Percentiles rank a stretch among this genome's conserved stretches.
phyloP scores from a whole-genome alignment of 2,797 vertebrate genomes.

The Xenops minutus region DNA sequence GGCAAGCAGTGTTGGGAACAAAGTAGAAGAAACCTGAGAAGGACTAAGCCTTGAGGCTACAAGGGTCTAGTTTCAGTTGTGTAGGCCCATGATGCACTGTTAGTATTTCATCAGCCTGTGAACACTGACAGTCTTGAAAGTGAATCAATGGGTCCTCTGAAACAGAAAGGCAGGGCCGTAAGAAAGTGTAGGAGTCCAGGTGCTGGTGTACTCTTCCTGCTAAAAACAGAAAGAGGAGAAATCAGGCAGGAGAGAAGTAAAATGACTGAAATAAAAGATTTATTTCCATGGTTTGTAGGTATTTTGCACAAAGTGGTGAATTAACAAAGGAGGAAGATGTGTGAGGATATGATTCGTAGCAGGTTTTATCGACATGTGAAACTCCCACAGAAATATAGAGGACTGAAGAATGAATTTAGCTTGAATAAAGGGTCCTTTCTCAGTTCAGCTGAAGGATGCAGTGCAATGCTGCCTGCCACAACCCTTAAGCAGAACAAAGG shows the following conservation, averaged over 20 bases:
- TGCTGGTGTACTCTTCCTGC: not conserved
- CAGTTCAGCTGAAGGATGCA: not conserved
- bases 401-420: not conserved
- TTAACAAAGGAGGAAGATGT: not conserved
- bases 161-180: not conserved
- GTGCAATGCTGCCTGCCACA: not conserved
- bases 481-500: not conserved
- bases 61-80: not conserved
- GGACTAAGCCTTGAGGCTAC: not conserved
- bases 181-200: not conserved
- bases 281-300: not conserved
- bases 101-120: not conserved
- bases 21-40: not conserved
- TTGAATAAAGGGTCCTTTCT: not conserved
- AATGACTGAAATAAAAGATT: not conserved
- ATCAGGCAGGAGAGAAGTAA: not conserved
- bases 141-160: not conserved
- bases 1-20: not conserved
- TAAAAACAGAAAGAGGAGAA: not conserved
- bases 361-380: not conserved
- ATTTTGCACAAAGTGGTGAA: not conserved
- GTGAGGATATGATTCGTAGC: not conserved
- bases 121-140: not conserved
- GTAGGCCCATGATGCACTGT: fast-evolving
- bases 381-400: not conserved